Evolutionary conservation across 2,888 invertebrate genomes (phyloP), one percentile per base, ranked within the genome.

Genomic region (Coecobrya sp.): DNA sequence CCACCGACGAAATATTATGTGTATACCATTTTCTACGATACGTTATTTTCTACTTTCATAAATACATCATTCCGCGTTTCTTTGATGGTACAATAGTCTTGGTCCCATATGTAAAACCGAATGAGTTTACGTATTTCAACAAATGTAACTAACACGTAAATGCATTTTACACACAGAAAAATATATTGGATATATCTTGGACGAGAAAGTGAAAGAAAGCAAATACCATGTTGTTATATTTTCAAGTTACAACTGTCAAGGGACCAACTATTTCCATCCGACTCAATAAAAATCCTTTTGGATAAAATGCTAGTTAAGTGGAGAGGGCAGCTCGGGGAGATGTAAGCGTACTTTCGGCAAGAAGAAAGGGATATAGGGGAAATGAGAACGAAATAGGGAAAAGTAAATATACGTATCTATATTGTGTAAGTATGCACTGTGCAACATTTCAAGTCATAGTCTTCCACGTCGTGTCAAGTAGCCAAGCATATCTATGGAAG

Each of bases 211-310:
- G 68, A 59, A 36, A 79, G 59, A 70, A 52, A 42, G 45, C 59
- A 88, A 68, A 89, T 45, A 79, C 59, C 87, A 87, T 87, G 73
- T 52, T 73, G 87, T 92, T 82, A 88, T 82, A 82, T 82, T 92
- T 87, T 82, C 92, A 87, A 92, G 89, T 92, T 88, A 92, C 92
- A 88, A 92, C 88, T 92, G 89, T 81, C 92, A 88, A 92, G 92
- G 92, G 92, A 92, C 88, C 92, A 92, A 88, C 92, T 92, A 88
- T 86, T 90, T 90, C 90, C 79, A 90, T 92, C 92, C 89, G 25
- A 92, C 81, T 92, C 92, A 92, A 92, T 92, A 92, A 92, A 91
- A 91, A 91, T 86, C 91, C 55, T 86, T 86, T 87, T 42, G 79
- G 86, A 91, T 86, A 81, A 91, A 91, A 81, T 73, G 91, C 86